These are phyloP conservation scores for Blera fallax DNA, from an alignment of 2,888 invertebrate genomes.

Conservation along the genomic window DNA sequence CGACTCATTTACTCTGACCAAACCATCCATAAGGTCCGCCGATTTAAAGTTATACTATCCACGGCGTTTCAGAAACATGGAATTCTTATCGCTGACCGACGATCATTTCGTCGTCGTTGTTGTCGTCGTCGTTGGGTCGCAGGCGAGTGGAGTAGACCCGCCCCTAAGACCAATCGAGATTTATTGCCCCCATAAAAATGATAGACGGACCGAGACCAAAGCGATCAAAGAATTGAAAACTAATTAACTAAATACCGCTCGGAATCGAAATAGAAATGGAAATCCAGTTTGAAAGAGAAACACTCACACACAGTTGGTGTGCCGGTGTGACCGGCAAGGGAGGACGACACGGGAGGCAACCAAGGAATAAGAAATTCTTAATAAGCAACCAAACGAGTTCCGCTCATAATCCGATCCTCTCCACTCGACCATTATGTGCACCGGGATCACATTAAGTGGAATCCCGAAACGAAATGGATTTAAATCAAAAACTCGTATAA, in stretches of 20 bases:
- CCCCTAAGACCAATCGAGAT: conserved; percentile 63
- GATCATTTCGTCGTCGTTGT: conserved; percentile 49
- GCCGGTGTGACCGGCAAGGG: not conserved
- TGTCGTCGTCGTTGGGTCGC: conserved; percentile 32
- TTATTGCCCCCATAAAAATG: conserved; percentile 71
- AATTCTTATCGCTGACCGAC: conserved; percentile 57
- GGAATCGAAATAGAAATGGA: conserved; percentile 62
- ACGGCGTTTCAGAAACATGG: conserved; percentile 7
- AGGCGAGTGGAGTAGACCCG: conserved; percentile 13
- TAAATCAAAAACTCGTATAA: conserved; percentile 73
- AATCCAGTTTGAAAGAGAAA: conserved; percentile 46
- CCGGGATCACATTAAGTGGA: conserved; percentile 71
- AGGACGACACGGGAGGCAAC: not conserved
- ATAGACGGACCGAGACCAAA: conserved; percentile 71
- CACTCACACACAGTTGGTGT: not conserved
- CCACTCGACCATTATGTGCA: conserved; percentile 71
- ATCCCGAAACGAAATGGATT: conserved; percentile 73
- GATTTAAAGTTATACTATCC: not conserved
- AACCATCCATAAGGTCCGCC: conserved; percentile 19
- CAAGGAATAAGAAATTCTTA: conserved; percentile 54
- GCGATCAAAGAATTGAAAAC: conserved; percentile 71
- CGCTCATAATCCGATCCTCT: conserved; percentile 70
- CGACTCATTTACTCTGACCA: conserved; percentile 31
- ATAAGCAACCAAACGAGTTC: conserved; percentile 70
- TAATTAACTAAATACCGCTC: conserved; percentile 69